Percentiles rank a stretch among this genome's conserved stretches.
Evolutionary conservation across 2,113 vertebrate species (phyloP).

Genomic region (Thinocorus orbignyianus): DNA sequence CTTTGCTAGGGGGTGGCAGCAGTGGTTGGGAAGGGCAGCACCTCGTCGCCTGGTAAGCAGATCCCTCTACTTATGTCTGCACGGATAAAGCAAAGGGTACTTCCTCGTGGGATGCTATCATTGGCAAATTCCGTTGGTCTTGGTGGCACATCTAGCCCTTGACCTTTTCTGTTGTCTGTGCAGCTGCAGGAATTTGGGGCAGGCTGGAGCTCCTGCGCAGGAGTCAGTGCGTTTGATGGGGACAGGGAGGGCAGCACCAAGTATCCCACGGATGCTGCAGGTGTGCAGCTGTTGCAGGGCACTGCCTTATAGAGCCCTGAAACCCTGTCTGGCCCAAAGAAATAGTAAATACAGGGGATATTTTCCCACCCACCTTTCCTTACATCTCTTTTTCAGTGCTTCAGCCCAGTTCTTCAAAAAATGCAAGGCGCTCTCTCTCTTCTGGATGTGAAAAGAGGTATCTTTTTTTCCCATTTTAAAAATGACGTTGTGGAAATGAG

Average conservation of each 20-base stretch:
- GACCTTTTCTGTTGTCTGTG: neutral
- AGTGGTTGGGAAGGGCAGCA: neutral
- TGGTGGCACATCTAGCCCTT: neutral
- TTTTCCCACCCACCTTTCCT: neutral
- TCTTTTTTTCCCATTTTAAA: neutral
- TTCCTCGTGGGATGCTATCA: rapidly evolving
- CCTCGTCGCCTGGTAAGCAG: rapidly evolving
- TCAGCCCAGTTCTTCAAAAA: neutral
- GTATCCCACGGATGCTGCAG: neutral
- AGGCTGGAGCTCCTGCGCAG: neutral
- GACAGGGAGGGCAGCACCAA: neutral
- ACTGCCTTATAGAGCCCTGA: neutral
- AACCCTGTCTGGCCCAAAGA: neutral
- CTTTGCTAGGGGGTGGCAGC: neutral
- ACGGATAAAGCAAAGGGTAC: neutral
- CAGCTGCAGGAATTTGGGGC: neutral
- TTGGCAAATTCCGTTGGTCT: neutral
- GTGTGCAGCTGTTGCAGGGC: neutral
- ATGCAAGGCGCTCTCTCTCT: neutral
- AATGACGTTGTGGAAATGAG: neutral
- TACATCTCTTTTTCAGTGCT: rapidly evolving
- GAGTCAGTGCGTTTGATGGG: rapidly evolving
- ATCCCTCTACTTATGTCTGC: neutral
- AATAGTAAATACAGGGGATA: neutral
- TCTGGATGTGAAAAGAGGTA: neutral